Percentiles rank a stretch among this genome's conserved stretches.
These are phyloP conservation scores for Anthoscopus minutus DNA, from an alignment of 2,113 vertebrate species.

Conservation along the genomic window DNA sequence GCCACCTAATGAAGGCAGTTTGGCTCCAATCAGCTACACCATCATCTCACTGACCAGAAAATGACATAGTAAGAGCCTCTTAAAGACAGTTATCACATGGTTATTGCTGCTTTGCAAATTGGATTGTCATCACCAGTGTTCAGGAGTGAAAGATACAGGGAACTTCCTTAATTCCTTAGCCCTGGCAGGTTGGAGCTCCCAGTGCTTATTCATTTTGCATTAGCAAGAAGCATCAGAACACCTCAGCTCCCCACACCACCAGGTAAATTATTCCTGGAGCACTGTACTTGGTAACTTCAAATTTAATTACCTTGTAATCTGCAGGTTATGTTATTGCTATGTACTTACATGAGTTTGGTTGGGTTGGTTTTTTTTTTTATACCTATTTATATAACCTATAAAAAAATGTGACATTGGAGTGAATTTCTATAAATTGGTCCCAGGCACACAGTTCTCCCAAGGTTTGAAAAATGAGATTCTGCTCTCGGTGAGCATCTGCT, in stretches of 20 bases:
- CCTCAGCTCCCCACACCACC: slow-evolving; percentile 4
- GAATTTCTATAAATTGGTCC: slow-evolving; percentile 39
- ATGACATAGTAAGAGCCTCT: slow-evolving; percentile 15
- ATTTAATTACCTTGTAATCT: slow-evolving; percentile 70
- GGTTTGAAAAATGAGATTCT: not conserved
- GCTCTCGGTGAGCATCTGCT: not conserved
- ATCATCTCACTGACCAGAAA: slow-evolving; percentile 11
- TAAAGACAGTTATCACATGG: slow-evolving; percentile 39
- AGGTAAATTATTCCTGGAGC: slow-evolving; percentile 63
- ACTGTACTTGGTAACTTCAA: slow-evolving; percentile 50
- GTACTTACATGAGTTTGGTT: slow-evolving; percentile 14
- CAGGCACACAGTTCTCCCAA: not conserved
- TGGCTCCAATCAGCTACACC: not conserved
- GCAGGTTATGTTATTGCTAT: slow-evolving; percentile 45
- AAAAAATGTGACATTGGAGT: slow-evolving; percentile 54
- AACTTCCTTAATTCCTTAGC: slow-evolving; percentile 6
- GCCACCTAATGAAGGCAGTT: not conserved
- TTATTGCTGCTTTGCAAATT: slow-evolving; percentile 47
- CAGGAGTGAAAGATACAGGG: slow-evolving; percentile 24
- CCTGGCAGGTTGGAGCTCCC: slow-evolving; percentile 20
- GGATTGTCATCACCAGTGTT: slow-evolving; percentile 14
- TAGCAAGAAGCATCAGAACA: slow-evolving; percentile 52
- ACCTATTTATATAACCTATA: slow-evolving; percentile 46
- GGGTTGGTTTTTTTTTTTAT: not conserved
- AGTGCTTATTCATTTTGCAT: slow-evolving; percentile 58